A percentile compares a stretch with the other conserved stretches of the same genome.
These are phyloP conservation scores for Ormyrus rosae DNA, from an alignment of 2,888 invertebrate species.

Conservation along the genomic window DNA sequence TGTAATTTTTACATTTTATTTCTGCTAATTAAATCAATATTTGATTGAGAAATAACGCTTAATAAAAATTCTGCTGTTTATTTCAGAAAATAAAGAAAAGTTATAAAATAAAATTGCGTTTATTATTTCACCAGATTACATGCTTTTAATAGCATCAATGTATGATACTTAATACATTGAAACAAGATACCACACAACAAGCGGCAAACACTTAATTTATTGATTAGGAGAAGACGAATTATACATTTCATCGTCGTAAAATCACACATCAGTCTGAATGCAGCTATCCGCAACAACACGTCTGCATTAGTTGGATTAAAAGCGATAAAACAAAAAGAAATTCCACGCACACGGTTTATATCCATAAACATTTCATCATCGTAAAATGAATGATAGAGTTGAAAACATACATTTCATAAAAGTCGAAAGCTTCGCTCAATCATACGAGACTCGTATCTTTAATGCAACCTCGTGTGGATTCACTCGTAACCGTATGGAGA, in stretches of 20 bases:
- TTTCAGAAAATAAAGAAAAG: no score
- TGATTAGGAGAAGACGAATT: conserved; percentile 9
- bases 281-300: background rate
- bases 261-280: conserved; percentile 3
- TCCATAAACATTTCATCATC: conserved; percentile 33
- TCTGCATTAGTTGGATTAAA: conserved; percentile 28
- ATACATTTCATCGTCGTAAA: background rate
- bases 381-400: conserved; percentile 18
- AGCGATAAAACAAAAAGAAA: conserved; percentile 15
- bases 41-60: no score
- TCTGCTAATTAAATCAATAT: no score
- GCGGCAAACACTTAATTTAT: background rate
- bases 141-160: no score
- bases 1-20: no score
- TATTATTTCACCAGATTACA: no score
- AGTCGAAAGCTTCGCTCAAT: background rate
- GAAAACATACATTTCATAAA: conserved; percentile 6
- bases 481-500: background rate
- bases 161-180: no score
- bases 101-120: no score
- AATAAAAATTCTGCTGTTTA: no score
- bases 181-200: no score
- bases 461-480: background rate
- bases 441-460: conserved; percentile 20
- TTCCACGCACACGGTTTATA: background rate